Base-by-base conservation (phyloP, 2,113 vertebrate species). In the Myiozetetes cayanensis region DNA sequence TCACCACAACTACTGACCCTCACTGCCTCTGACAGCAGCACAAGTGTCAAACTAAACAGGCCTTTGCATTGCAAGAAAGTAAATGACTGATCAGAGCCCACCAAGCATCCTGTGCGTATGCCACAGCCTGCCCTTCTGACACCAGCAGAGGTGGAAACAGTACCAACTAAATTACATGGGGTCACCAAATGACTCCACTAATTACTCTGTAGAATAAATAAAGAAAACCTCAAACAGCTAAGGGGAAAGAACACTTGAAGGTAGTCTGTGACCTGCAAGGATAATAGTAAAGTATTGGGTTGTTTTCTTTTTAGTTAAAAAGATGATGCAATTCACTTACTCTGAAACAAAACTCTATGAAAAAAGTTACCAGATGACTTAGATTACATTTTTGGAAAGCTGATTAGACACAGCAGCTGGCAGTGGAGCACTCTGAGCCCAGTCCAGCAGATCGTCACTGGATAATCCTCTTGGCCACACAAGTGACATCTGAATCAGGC, bases 1-100 rank as follows among this genome's bases (percentile, higher is more conserved):
- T 98, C 96, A 97, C 95, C 96, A 96, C 93, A 97, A 97, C 97
- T 90, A 87, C 97, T 97, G 98, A 97, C 97, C 96, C 89, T 97
- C 95, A 97, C 91, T 98, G 97, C 94, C 82, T 98, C 94, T 97
- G 98, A 97, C 96, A 98, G 96, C 96, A 96, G 90, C 93, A 96
- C 93, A 97, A 97, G 97, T 93, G 96, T 97, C 96, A 96, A 94
- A 97, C 96, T 97, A 96, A 98, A 97, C 67, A 96, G 94, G 85
- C 39, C 87, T 94, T 91, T 96, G 85, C 96, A 76, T 94, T 97
- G 96, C 90, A 97, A 96, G 97, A 89, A 97, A 96, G 87, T 72
- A 96, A 97, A 96, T 87, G 74, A 95, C 85, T 97, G 88, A 96
- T 97, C 96, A 95, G 84, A 96, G 87, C 50, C 86, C 79, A 82